Percentiles rank a stretch among this genome's conserved stretches.
Evolutionary conservation across 1,140 invertebrate genomes (phyloP).

Genomic region (Nasonia vitripennis): DNA sequence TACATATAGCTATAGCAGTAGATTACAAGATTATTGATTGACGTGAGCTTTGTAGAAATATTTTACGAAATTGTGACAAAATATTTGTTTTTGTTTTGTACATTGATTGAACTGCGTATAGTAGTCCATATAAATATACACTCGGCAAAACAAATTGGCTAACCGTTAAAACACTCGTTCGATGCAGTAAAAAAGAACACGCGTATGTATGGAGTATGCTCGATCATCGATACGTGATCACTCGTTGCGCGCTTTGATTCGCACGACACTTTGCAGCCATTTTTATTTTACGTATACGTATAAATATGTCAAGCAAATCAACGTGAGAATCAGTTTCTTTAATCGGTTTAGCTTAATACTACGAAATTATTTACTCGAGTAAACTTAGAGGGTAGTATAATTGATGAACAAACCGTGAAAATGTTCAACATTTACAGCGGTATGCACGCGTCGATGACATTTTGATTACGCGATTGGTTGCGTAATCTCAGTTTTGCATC

Average conservation of each 20-base stretch:
- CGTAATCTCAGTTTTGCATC: conserved; percentile 24
- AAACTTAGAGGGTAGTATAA: background rate
- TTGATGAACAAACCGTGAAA: conserved; percentile 1
- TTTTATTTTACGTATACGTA: background rate
- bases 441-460: background rate
- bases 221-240: background rate
- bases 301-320: background rate
- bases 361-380: background rate
- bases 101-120: conserved; percentile 11
- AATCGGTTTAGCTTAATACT: background rate
- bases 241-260: background rate
- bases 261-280: background rate
- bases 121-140: background rate
- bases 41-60: background rate
- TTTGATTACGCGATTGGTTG: background rate
- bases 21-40: background rate
- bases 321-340: conserved; percentile 11
- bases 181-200: conserved; percentile 7
- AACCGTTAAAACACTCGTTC: background rate
- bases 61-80: conserved; percentile 5
- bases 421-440: background rate
- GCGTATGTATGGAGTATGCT: background rate
- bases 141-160: background rate
- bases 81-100: background rate
- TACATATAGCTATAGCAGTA: background rate